phyloP scores from a whole-genome alignment of 1,140 invertebrate species.

The Aphaenogaster ashmeadi region DNA sequence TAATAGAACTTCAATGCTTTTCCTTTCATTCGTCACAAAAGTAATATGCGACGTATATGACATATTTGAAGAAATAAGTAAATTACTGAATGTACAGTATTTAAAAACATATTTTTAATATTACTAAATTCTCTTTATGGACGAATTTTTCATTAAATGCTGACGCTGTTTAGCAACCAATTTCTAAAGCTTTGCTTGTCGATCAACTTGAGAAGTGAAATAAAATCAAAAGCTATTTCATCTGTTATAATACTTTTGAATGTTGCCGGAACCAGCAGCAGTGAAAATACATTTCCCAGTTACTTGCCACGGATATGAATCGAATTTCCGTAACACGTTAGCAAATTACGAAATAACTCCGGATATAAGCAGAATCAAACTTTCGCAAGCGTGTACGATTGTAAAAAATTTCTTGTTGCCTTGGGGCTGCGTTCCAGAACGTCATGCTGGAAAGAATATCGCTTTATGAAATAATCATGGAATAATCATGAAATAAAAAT shows the following conservation, averaged over 20 bases:
- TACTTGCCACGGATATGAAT: slow-evolving; percentile 5
- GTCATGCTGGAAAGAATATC: neutral
- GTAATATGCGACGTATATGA: neutral
- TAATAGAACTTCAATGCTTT: slow-evolving; percentile 22
- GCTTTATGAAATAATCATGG: neutral
- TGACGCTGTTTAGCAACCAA: neutral
- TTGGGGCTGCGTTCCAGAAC: neutral
- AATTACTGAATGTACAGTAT: neutral
- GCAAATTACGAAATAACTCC: slow-evolving; percentile 26
- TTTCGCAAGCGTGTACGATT: neutral
- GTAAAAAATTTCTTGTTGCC: slow-evolving; percentile 6
- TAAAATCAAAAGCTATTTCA: slow-evolving; percentile 26
- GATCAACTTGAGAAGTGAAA: neutral
- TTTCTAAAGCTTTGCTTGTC: neutral
- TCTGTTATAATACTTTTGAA: neutral
- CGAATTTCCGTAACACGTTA: slow-evolving; percentile 21
- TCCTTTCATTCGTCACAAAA: neutral
- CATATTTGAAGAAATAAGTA: neutral
- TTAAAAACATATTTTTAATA: slow-evolving; percentile 10
- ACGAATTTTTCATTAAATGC: neutral
- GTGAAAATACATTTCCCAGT: slow-evolving; percentile 23
- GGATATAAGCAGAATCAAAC: slow-evolving; percentile 17
- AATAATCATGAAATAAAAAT: slow-evolving; percentile 20
- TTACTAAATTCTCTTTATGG: neutral
- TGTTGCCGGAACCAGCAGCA: neutral